Percentiles rank a stretch among this genome's conserved stretches.
phyloP scores from a whole-genome alignment of 2,113 vertebrate genomes.

The Marcusenius ussheri region DNA sequence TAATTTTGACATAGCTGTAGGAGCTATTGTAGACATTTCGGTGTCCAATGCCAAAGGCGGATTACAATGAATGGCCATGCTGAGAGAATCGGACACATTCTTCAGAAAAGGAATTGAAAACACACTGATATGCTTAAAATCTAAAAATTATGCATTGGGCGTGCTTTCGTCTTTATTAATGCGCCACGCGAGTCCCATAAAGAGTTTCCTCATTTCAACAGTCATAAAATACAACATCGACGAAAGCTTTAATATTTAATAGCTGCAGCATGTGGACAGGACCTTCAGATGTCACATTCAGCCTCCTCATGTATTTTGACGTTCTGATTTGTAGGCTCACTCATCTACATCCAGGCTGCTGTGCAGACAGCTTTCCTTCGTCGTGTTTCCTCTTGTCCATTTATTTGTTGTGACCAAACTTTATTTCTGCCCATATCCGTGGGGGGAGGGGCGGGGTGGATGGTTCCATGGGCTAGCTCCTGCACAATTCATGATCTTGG shows the following conservation, averaged over 20 bases:
- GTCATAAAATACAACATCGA: slow-evolving; percentile 10
- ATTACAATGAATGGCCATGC: not conserved
- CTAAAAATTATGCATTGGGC: not conserved
- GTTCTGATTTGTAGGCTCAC: slow-evolving; percentile 38
- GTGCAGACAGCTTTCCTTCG: slow-evolving; percentile 39
- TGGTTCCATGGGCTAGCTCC: not conserved
- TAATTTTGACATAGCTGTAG: not conserved
- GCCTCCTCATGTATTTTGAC: slow-evolving; percentile 22
- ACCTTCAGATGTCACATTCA: slow-evolving; percentile 14
- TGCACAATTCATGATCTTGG: not conserved
- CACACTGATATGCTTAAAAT: not conserved
- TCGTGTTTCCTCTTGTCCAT: slow-evolving; percentile 39
- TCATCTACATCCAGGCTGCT: slow-evolving; percentile 45
- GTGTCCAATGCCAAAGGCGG: not conserved
- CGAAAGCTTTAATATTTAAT: slow-evolving; percentile 26
- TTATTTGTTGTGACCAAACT: slow-evolving; percentile 1
- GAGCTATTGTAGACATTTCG: not conserved
- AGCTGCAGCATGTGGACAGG: slow-evolving; percentile 18
- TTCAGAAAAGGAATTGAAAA: not conserved
- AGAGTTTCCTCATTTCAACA: slow-evolving; percentile 14
- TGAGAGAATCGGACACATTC: not conserved
- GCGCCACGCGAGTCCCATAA: not conserved
- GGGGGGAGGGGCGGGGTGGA: too few species aligned
- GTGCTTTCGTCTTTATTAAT: not conserved
- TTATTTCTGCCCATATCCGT: not conserved